Conservation (phyloP, 2,888 invertebrate species). For the Volucella inflata region DNA sequence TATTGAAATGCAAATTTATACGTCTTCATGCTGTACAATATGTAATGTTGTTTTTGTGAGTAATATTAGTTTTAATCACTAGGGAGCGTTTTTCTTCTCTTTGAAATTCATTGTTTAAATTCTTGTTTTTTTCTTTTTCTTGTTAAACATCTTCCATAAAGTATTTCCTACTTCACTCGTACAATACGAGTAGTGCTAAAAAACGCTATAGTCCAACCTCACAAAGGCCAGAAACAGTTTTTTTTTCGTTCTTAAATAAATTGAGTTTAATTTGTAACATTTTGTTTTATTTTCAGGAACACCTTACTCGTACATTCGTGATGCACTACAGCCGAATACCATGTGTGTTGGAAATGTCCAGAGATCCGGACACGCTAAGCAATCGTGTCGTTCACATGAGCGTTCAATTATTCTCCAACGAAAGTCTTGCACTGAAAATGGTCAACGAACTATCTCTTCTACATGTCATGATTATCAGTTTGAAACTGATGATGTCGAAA, state of each 20-base stretch:
- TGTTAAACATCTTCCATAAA: too few relatives aligned
- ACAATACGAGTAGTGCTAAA: too few relatives aligned
- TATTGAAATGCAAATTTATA: too few relatives aligned
- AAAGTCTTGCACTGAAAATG: constrained; percentile 94
- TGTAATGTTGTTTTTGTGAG: too few relatives aligned
- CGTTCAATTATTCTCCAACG: constrained; percentile 97
- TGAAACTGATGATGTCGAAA: constrained; percentile 96
- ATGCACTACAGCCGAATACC: constrained; percentile 98
- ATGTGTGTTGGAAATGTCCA: constrained; percentile 92
- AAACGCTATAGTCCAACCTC: too few relatives aligned
- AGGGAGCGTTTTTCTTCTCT: too few relatives aligned
- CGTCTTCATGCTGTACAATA: too few relatives aligned
- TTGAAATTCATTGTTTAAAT: too few relatives aligned
- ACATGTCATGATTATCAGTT: constrained; percentile 95
- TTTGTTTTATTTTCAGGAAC: constrained; percentile 87
- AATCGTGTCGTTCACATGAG: constrained; percentile 99
- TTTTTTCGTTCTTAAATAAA: neutral
- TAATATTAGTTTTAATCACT: too few relatives aligned
- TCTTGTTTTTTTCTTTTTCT: too few relatives aligned
- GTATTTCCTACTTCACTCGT: too few relatives aligned
- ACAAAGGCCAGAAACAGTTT: neutral
- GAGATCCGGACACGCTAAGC: constrained; percentile 95
- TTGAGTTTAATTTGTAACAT: constrained; percentile 6
- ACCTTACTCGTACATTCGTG: constrained; percentile 96
- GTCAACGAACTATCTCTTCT: constrained; percentile 94